Base-by-base conservation (phyloP, 2,113 vertebrate species). In the Tricholaema leucomelas region DNA sequence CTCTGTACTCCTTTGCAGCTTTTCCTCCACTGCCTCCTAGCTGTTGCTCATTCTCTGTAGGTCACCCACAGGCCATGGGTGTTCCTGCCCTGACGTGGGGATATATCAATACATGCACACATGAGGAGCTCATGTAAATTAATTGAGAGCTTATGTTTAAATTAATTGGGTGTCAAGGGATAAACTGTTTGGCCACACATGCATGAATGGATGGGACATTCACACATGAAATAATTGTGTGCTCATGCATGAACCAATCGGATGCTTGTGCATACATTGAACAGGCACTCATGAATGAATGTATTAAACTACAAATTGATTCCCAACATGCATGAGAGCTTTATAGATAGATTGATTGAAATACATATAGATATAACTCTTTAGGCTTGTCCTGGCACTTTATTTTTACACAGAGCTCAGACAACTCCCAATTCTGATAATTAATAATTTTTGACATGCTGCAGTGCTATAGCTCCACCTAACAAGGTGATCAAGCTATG, bases 71-170 rank as follows among this genome's bases (percentile, higher is more conserved):
- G 40, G 46, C 60, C 54, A 24, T 24, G 11, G 46, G 40, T 25
- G 23, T 21, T 50, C 63, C 58, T 33, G 11, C 20, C 27, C 30
- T 1, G 0, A 10, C 1, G 0, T 20, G 19, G n/a, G 28, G 33
- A 10, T 33, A 23, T 27, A 55, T 10, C 30, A 15, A 10, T 67
- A 35, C 14, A 27, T 8, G 25, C 25, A 19, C 40, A 40, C 30
- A 33, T 59, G n/a, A 14, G 27, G 28, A 48, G 56, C 3, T 25
- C 14, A 27, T 25, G 75, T 19, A 35, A 20, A 44, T 24, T 64
- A 54, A 80, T 20, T 42, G 42, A 17, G 30, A 11, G 4, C 28
- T 58, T 56, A 8, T 54, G 24, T 36, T 16, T 5, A 23, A 64
- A n/a, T 35, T 52, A 65, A n/a, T 21, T 85, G 31, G 5, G 25